phyloP scores from a whole-genome alignment of 1,140 invertebrate species.

The Aculops lycopersici region DNA sequence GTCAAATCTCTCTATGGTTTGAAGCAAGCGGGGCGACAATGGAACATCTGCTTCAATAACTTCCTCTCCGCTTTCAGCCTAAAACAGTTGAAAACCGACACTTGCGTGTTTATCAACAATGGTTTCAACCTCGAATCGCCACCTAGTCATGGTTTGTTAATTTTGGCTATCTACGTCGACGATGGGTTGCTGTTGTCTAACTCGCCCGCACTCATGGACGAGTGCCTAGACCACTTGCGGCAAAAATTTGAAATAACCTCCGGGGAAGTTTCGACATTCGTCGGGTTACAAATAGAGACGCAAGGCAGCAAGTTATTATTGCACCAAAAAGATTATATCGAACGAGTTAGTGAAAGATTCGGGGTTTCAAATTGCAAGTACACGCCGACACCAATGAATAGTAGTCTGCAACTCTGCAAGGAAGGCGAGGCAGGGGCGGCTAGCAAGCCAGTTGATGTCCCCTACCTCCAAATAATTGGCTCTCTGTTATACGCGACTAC shows the following conservation, averaged over 20 bases:
- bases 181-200: slow-evolving; percentile 4
- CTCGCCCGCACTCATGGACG: not conserved
- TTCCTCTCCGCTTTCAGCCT: slow-evolving; percentile 2
- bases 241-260: slow-evolving; percentile 3
- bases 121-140: no score
- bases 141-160: not conserved
- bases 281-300: slow-evolving; percentile 4
- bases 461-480: not conserved
- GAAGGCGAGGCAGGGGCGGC: no score
- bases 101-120: slow-evolving; percentile 2
- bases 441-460: no score
- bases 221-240: slow-evolving; percentile 1
- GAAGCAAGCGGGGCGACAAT: slow-evolving; percentile 9
- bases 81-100: slow-evolving; percentile 2
- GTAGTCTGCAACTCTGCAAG: no score
- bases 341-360: no score
- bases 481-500: not conserved
- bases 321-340: no score
- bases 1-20: slow-evolving; percentile 10
- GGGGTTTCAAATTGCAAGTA: no score
- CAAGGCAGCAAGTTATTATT: no score
- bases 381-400: no score
- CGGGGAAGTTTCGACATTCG: not conserved
- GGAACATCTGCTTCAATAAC: slow-evolving; percentile 8
- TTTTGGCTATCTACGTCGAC: slow-evolving; percentile 7